Evolutionary conservation across 2,888 invertebrate species (phyloP), one percentile per base, ranked within the genome.

Genomic region (Xylocampa areola): DNA sequence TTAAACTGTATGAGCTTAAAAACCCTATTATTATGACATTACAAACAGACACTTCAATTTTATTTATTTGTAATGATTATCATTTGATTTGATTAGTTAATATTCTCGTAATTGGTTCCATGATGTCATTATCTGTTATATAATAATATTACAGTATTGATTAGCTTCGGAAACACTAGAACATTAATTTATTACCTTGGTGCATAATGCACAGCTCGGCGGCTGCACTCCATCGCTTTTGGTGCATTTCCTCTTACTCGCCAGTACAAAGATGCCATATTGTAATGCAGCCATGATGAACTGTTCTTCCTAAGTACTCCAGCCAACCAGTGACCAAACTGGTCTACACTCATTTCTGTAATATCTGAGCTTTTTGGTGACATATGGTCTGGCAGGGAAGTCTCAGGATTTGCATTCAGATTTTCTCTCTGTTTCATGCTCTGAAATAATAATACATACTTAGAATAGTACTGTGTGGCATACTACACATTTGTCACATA

Each of bases 241-340:
- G 95, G 94, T 1, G 96, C 95, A 79, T 96, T 95, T 10, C 97
- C 97, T 77, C 95, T 95, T 0, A 96, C 95, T 67, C 97, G 92
- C 97, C 97, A 97, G 88, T 96, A 97, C 69, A 97, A 94, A 1
- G 97, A 95, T 25, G 97, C 97, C 87, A 97, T 94, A 82, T 97
- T 97, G 78, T 97, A 96, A 81, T 97, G 95, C 25, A 97, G 86
- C 97, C 97, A 97, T 0, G 97, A 97, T 0, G 96, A 95, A 48
- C 91, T 94, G 82, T 97, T 97, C 80, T 94, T 94, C 65, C 90
- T 87, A 6, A 97, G 88, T 5, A 95, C 95, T 54, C 94, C 88
- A 11, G 95, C 93, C 41, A 97, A 89, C 85, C 96, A 95, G 80
- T 96, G 95, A 0, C 96, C 97, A 75, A 89, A 90, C 69, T 91